Conservation (phyloP, 2,888 invertebrate species). For the Dynastes grantii region DNA sequence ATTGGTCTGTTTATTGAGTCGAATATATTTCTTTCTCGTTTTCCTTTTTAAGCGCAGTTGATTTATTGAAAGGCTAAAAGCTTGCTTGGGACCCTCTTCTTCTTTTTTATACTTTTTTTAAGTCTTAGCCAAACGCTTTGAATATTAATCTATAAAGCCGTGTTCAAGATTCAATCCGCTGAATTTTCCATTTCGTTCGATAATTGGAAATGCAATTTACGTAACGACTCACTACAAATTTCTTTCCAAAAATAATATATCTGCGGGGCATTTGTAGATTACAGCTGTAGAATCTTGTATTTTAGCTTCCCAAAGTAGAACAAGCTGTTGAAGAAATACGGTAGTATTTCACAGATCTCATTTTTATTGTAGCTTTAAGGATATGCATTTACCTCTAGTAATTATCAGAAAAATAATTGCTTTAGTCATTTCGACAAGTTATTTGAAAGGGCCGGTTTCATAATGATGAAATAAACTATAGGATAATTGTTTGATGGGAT, state of each 20-base stretch:
- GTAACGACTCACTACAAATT: constrained; percentile 3
- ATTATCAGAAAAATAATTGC: no score
- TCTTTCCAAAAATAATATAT: not conserved
- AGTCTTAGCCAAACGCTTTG: not conserved
- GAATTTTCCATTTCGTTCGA: not conserved
- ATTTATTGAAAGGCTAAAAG: constrained; percentile 27
- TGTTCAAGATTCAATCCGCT: not conserved
- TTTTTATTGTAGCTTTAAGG: no score
- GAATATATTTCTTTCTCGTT: not conserved
- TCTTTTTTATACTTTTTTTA: not conserved
- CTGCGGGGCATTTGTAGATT: not conserved
- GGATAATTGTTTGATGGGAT: no score
- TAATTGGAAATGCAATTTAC: constrained; percentile 16
- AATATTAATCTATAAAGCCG: not conserved
- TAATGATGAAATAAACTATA: no score
- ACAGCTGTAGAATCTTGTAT: not conserved
- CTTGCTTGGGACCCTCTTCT: not conserved
- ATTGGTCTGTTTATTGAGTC: constrained; percentile 12
- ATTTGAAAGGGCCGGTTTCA: no score
- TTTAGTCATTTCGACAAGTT: no score
- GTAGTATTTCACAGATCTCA: no score
- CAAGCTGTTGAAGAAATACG: no score
- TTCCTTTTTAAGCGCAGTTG: constrained; percentile 3
- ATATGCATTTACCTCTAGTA: no score
- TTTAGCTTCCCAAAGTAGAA: no score